A percentile compares a stretch with the other conserved stretches of the same genome.
Conservation (phyloP, 2,113 vertebrate species). For the Corythornis vintsioides region DNA sequence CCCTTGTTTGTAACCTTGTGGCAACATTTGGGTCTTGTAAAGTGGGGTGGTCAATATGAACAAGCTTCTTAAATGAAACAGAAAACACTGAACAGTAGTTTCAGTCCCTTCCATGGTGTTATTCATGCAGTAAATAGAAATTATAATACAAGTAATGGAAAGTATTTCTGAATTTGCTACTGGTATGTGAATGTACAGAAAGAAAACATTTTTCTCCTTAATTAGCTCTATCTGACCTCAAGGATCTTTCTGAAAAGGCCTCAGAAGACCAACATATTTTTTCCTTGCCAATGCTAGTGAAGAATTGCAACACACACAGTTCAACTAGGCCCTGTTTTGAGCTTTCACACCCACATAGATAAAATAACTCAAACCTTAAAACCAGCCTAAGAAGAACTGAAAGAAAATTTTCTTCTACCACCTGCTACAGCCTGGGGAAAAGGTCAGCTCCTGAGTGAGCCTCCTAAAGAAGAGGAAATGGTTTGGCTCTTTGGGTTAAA, state of each 20-base stretch:
- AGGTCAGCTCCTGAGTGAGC: not conserved
- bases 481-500: not conserved
- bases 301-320: not conserved
- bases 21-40: not conserved
- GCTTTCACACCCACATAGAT: not conserved
- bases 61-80: not conserved
- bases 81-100: not conserved
- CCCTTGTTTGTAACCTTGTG: not conserved
- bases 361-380: not conserved
- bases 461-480: not conserved
- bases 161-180: not conserved
- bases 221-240: not conserved
- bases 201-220: not conserved
- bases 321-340: not conserved
- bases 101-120: not conserved
- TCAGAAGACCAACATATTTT: not conserved
- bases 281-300: not conserved
- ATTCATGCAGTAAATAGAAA: not conserved
- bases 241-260: not conserved
- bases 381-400: not conserved
- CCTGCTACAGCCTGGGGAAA: not conserved
- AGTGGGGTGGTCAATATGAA: not conserved
- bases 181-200: not conserved
- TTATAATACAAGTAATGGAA: not conserved
- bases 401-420: not conserved